These are phyloP conservation scores for Conus canariensis DNA, from an alignment of 2,888 invertebrate species.

Conservation along the genomic window DNA sequence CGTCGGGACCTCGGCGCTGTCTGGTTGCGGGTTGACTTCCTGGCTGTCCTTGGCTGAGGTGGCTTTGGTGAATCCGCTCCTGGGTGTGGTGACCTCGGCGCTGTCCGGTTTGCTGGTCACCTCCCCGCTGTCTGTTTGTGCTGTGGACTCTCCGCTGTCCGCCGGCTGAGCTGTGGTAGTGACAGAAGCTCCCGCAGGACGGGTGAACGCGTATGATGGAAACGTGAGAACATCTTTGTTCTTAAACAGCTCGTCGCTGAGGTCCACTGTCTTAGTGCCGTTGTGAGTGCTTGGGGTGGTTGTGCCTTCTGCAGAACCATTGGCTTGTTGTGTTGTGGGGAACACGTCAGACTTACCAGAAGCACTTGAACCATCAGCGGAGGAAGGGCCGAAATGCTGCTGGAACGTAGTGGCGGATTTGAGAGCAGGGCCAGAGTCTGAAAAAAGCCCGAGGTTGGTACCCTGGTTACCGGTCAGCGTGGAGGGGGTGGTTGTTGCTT, in stretches of 20 bases:
- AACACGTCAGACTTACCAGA: not conserved
- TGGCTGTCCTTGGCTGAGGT: not conserved
- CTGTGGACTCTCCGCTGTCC: conserved; percentile 5
- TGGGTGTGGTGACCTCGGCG: conserved; percentile 2
- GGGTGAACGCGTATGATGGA: not conserved
- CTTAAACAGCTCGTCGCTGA: not conserved
- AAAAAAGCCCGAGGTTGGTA: not conserved
- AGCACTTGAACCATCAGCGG: too few relatives aligned
- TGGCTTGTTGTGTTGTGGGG: not conserved
- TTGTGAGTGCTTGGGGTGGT: not conserved
- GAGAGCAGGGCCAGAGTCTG: not conserved
- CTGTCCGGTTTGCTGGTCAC: not conserved
- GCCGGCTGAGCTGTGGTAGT: not conserved
- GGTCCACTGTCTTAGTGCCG: not conserved
- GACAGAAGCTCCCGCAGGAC: not conserved
- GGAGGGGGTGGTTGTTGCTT: not conserved
- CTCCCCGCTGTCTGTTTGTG: not conserved
- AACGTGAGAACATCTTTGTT: not conserved
- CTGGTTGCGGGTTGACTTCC: not conserved
- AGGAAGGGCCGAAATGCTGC: not conserved
- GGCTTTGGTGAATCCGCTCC: too few relatives aligned
- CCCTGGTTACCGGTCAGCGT: not conserved
- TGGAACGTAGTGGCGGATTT: not conserved
- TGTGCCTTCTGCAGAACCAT: not conserved
- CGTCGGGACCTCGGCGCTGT: conserved; percentile 4